A percentile compares a stretch with the other conserved stretches of the same genome.
These are phyloP conservation scores for Rhipidura dahli DNA, from an alignment of 2,113 vertebrate species.

Conservation along the genomic window DNA sequence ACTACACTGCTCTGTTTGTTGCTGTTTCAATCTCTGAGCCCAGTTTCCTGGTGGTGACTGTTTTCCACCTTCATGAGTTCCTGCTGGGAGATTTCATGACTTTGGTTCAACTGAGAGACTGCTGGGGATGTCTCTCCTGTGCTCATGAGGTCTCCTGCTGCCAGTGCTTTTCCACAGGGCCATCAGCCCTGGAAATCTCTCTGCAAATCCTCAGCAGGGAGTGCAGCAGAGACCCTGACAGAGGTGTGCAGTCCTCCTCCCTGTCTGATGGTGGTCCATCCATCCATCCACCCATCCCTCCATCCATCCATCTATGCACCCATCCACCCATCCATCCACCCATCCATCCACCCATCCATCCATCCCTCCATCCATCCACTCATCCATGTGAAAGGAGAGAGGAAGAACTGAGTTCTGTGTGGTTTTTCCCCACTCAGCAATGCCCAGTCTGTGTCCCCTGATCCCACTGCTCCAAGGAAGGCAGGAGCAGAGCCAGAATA, in stretches of 20 bases:
- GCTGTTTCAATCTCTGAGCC: neutral
- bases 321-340: neutral
- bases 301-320: neutral
- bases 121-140: neutral
- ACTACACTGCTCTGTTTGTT: neutral
- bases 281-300: fast-evolving
- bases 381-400: neutral
- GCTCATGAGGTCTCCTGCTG: neutral
- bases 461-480: neutral
- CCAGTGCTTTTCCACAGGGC: neutral
- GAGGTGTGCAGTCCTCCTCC: neutral
- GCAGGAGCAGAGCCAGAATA: neutral
- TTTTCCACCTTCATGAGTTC: neutral
- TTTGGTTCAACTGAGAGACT: neutral
- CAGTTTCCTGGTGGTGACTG: neutral
- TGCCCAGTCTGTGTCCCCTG: neutral
- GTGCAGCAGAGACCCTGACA: neutral
- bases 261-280: neutral
- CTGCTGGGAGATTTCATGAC: neutral
- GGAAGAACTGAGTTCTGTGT: neutral
- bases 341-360: neutral
- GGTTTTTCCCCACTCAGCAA: neutral
- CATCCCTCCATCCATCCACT: neutral
- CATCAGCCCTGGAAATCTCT: neutral
- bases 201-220: neutral